These are phyloP conservation scores for Drosophila nebulosa DNA, from an alignment of 1,140 invertebrate species.

Conservation along the genomic window DNA sequence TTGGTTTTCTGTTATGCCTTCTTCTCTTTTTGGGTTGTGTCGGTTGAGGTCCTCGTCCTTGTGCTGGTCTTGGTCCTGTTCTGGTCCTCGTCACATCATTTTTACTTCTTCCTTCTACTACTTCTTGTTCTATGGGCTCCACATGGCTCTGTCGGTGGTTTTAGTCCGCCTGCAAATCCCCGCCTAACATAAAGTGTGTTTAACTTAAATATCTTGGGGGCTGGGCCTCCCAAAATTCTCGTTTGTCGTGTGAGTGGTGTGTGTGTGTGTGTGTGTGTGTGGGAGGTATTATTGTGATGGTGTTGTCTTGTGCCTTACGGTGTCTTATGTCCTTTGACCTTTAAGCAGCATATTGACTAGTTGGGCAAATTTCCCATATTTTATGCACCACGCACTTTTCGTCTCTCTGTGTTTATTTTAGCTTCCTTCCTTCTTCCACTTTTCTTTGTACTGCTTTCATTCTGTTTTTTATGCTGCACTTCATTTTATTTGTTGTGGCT, in stretches of 20 bases:
- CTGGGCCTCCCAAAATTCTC: constrained; percentile 25
- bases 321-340: background rate
- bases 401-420: constrained; percentile 28
- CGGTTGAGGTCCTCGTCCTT: constrained; percentile 34
- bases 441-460: constrained; percentile 18
- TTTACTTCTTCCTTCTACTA: constrained; percentile 40
- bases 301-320: constrained; percentile 65
- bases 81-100: constrained; percentile 69
- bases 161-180: constrained; percentile 34
- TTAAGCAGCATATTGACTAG: constrained; percentile 8
- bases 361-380: constrained; percentile 38
- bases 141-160: constrained; percentile 33
- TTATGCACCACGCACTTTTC: constrained; percentile 66
- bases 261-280: background rate
- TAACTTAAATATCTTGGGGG: constrained; percentile 64
- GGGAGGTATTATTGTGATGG: constrained; percentile 47
- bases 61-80: constrained; percentile 2
- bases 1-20: background rate
- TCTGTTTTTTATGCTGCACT: constrained; percentile 67
- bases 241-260: constrained; percentile 9
- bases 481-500: constrained; percentile 71
- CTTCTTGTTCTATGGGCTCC: background rate
- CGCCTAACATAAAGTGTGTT: constrained; percentile 73
- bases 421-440: background rate
- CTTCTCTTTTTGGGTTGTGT: constrained; percentile 32